Evolutionary conservation across 2,888 invertebrate genomes (phyloP).

Genomic region (Metacarcinus magister): DNA sequence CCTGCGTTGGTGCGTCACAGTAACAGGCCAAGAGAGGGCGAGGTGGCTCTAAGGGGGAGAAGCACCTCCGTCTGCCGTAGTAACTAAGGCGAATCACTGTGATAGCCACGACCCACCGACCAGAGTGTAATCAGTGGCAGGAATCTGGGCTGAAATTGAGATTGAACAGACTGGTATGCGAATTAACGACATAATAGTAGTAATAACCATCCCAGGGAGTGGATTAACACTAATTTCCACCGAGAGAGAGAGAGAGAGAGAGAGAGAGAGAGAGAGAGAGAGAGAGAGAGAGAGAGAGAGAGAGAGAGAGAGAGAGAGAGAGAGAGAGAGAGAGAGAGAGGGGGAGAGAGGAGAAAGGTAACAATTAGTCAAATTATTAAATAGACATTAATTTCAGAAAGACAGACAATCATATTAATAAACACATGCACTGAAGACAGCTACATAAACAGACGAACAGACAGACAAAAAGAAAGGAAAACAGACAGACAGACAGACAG

Average conservation of each 20-base stretch:
- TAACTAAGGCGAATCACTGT: background rate
- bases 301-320: background rate
- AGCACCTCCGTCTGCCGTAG: background rate
- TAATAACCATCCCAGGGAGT: conserved; percentile 26
- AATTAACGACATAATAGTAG: conserved; percentile 39
- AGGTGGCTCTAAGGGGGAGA: background rate
- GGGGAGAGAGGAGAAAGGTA: no score
- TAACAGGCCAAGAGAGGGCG: background rate
- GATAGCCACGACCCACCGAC: conserved; percentile 17
- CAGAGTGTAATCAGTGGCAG: conserved; percentile 5
- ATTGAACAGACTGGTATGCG: conserved; percentile 34
- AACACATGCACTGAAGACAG: background rate
- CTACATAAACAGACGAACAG: background rate
- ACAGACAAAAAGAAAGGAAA: background rate
- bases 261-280: conserved; percentile 39
- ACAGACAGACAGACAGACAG: background rate
- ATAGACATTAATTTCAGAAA: background rate
- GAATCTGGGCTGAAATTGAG: conserved; percentile 39
- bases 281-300: background rate
- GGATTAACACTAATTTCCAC: background rate
- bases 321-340: no score
- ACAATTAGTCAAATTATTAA: background rate
- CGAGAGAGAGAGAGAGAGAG: conserved; percentile 32
- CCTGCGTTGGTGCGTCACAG: background rate
- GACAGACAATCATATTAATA: background rate